phyloP scores from a whole-genome alignment of 2,888 invertebrate genomes.

The Drosophila nigricruria region DNA sequence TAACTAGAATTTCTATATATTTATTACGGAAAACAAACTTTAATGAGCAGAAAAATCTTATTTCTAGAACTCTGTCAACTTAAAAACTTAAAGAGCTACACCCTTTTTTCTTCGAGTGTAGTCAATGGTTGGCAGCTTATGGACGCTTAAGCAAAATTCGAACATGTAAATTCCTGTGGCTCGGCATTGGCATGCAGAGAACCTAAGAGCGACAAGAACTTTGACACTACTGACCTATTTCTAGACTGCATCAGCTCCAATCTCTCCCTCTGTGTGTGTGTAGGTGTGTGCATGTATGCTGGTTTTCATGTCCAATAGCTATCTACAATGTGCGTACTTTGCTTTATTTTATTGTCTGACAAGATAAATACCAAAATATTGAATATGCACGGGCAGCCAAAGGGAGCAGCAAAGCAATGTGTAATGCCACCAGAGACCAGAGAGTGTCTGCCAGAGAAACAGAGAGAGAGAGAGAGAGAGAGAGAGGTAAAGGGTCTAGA shows the following conservation, averaged over 20 bases:
- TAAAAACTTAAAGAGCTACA: neutral
- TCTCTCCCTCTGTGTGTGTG: neutral
- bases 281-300: slow-evolving; percentile 12
- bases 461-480: neutral
- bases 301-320: slow-evolving; percentile 29
- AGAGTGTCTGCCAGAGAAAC: neutral
- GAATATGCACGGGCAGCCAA: slow-evolving; percentile 60
- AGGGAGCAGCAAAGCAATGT: slow-evolving; percentile 19
- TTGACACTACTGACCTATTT: slow-evolving; percentile 61
- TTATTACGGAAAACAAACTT: neutral
- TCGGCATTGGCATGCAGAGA: slow-evolving; percentile 44
- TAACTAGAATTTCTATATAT: neutral
- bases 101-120: slow-evolving; percentile 6
- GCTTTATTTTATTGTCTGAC: slow-evolving; percentile 82
- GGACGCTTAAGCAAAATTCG: slow-evolving; percentile 54
- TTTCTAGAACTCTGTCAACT: neutral
- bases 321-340: slow-evolving; percentile 63
- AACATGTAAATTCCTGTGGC: slow-evolving; percentile 71
- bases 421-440: slow-evolving; percentile 5
- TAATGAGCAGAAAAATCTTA: neutral
- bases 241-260: slow-evolving; percentile 16
- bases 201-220: slow-evolving; percentile 43
- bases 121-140: slow-evolving; percentile 40
- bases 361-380: slow-evolving; percentile 81
- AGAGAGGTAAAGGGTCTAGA: neutral